Conservation (phyloP, 1,140 invertebrate species). For the Bombus picipes region DNA sequence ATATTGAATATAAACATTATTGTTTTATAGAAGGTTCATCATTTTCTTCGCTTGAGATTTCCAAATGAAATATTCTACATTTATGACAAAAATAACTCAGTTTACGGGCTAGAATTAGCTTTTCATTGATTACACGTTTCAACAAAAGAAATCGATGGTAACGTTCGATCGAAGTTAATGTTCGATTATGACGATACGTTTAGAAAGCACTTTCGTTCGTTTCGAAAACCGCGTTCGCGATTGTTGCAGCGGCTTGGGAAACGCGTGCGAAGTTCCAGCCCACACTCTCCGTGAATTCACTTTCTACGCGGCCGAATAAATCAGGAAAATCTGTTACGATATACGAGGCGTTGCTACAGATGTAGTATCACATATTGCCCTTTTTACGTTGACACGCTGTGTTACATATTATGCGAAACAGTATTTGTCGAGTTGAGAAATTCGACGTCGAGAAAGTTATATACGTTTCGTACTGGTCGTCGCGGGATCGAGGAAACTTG, state of each 20-base stretch:
- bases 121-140: not conserved
- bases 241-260: not conserved
- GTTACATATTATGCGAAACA: not conserved
- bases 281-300: not conserved
- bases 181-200: not conserved
- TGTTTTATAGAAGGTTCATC: too few relatives aligned
- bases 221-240: slow-evolving; percentile 6
- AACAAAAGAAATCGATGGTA: not conserved
- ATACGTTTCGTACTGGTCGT: not conserved
- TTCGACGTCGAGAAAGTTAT: slow-evolving; percentile 19
- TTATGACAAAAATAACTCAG: too few relatives aligned
- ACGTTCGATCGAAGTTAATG: not conserved
- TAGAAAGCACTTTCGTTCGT: slow-evolving; percentile 6
- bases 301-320: slow-evolving; percentile 17
- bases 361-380: not conserved
- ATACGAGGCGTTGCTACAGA: not conserved
- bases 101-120: too few relatives aligned
- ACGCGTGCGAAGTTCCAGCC: not conserved
- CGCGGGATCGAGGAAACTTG: not conserved
- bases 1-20: too few relatives aligned
- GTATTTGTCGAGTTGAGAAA: slow-evolving; percentile 21
- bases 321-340: slow-evolving; percentile 32
- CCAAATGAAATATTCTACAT: too few relatives aligned
- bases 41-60: too few relatives aligned
- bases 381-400: not conserved